Conservation (phyloP, 2,797 vertebrate genomes). For the Sylvilagus floridanus region DNA sequence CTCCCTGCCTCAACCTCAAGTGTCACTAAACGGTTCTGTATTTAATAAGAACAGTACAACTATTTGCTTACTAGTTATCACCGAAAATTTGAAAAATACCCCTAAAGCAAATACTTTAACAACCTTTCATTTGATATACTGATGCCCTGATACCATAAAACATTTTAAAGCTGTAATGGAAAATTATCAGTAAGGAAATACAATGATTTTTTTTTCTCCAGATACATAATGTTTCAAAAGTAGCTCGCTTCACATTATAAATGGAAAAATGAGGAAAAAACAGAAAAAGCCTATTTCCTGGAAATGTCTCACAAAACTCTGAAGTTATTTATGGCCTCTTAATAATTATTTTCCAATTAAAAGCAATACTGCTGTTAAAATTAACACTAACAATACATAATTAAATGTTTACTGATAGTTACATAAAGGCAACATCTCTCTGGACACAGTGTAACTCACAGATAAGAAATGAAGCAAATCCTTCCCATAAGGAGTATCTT, state of each 20-base stretch:
- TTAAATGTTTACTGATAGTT: constrained; percentile 36
- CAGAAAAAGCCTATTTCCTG: neutral
- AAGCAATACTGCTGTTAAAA: constrained; percentile 53
- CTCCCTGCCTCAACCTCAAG: neutral
- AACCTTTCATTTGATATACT: constrained; percentile 37
- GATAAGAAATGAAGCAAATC: constrained; percentile 39
- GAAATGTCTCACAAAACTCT: neutral
- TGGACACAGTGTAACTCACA: constrained; percentile 33
- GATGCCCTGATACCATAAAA: neutral
- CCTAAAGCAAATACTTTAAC: constrained; percentile 52
- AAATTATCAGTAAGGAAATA: constrained; percentile 31
- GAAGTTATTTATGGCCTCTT: neutral
- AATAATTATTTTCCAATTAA: constrained; percentile 49
- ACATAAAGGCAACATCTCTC: constrained; percentile 41
- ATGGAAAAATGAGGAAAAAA: neutral
- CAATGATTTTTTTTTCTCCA: neutral
- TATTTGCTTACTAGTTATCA: neutral
- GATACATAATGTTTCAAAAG: constrained; percentile 28
- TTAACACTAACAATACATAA: neutral
- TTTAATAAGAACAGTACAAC: neutral
- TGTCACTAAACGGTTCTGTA: neutral
- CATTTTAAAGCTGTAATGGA: constrained; percentile 35
- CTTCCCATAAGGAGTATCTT: neutral
- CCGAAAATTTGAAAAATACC: neutral
- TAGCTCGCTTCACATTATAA: constrained; percentile 37